Evolutionary conservation across 2,888 invertebrate species (phyloP), one percentile per base, ranked within the genome.

Genomic region (Morpho achilles): DNA sequence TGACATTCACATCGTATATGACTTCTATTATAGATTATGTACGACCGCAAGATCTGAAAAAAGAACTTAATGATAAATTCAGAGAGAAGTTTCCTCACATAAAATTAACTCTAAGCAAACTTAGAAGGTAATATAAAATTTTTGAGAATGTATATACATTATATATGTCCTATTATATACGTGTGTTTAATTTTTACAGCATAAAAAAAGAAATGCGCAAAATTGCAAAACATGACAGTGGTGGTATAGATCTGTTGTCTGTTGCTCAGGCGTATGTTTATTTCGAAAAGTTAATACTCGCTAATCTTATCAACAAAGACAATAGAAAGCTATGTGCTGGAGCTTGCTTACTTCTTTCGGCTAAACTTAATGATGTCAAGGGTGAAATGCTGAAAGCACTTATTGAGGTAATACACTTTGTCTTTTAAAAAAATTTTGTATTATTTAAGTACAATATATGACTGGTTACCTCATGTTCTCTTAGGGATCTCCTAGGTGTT

Each of bases 221-320:
- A 83, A 97, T 97, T 60, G 96, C 96, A 2, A 96, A 96, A 81
- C 91, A 95, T 72, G 97, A 97, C 81, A 94, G 93, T 70, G 94
- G 95, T 60, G 92, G 93, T 53, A 91, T 94, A 59, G 99, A 99
- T 87, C 90, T 98, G 61, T 91, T 98, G 62, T 97, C 97, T 0
- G 96, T 99, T 16, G 98, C 99, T 16, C 98, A 98, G 80, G 96
- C 98, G 0, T 99, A 98, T 78, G 99, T 99, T n/a, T 99, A 98
- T 87, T 99, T 99, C 84, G 99, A 99, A 82, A 98, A 98, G 80
- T 91, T 99, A 56, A 98, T 99, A 69, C 91, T 98, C 53, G 96
- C 96, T 67, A 96, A 96, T 76, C 91, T 98, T 61, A 97, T 99
- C 53, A 98, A 97, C 75, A 99, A 99, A 84, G 95, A 95, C 77